These are phyloP conservation scores for Alethe castanea DNA, from an alignment of 2,113 vertebrate genomes.

Conservation along the genomic window DNA sequence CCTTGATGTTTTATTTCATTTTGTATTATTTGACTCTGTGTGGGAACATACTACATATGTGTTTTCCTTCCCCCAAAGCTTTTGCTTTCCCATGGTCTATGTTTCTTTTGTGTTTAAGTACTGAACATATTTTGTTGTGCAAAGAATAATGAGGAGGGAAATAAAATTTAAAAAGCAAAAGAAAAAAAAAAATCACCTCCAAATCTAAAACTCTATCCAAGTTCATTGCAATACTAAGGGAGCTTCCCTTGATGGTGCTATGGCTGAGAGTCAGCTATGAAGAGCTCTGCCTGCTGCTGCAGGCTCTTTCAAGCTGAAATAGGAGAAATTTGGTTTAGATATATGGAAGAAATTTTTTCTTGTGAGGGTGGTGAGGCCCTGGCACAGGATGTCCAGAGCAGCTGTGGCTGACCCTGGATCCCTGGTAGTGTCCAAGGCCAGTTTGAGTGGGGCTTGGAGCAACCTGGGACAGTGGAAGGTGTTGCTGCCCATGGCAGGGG, in stretches of 20 bases:
- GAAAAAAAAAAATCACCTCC: neutral
- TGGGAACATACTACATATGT: neutral
- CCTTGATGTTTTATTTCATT: neutral
- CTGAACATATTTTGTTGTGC: neutral
- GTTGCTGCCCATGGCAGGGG: no score
- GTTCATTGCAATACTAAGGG: neutral
- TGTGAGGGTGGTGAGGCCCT: neutral
- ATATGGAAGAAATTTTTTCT: rapidly evolving
- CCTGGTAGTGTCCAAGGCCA: neutral
- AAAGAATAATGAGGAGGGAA: neutral
- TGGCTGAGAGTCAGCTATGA: neutral
- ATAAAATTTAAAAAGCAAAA: neutral
- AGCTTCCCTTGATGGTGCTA: neutral
- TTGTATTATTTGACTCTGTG: neutral
- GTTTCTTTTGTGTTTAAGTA: neutral
- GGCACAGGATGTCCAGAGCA: neutral
- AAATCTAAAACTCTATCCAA: neutral
- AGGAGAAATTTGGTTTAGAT: neutral
- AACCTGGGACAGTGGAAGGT: rapidly evolving
- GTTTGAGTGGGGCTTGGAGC: rapidly evolving
- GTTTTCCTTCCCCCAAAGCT: neutral
- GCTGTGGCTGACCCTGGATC: no score
- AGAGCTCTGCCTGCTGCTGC: neutral
- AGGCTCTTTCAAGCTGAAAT: neutral
- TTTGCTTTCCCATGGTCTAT: neutral